A percentile compares a stretch with the other conserved stretches of the same genome.
These are phyloP conservation scores for Aporophyla lueneburgensis DNA, from an alignment of 2,888 invertebrate species.

Conservation along the genomic window DNA sequence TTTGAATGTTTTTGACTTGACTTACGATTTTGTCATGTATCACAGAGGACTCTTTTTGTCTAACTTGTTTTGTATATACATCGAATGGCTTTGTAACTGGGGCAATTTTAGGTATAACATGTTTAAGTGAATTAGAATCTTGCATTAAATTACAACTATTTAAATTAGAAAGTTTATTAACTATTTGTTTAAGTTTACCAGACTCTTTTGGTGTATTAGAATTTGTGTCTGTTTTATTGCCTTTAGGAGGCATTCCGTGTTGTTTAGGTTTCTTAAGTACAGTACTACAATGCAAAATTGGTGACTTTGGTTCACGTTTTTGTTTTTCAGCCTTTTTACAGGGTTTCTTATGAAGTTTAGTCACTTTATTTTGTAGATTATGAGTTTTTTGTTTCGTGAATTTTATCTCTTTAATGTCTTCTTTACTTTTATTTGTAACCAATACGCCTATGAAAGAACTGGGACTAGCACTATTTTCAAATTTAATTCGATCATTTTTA, in stretches of 20 bases:
- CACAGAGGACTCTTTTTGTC: neutral
- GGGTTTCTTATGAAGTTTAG: constrained; percentile 16
- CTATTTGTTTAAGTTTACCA: constrained; percentile 16
- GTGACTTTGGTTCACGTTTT: constrained; percentile 46
- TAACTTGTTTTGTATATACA: constrained; percentile 2
- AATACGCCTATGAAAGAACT: constrained; percentile 20
- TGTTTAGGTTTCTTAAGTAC: constrained; percentile 40
- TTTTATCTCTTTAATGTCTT: constrained; percentile 12
- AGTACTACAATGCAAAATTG: constrained; percentile 51
- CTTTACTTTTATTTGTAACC: constrained; percentile 10
- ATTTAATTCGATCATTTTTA: constrained; percentile 35
- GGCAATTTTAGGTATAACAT: constrained; percentile 8
- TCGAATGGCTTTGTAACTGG: neutral
- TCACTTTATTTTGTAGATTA: constrained; percentile 8
- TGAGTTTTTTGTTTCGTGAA: neutral
- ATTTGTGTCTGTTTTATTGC: constrained; percentile 6
- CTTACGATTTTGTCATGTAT: constrained; percentile 1
- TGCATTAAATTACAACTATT: neutral
- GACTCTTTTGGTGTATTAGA: neutral
- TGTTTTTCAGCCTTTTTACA: constrained; percentile 20
- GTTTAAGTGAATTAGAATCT: constrained; percentile 7
- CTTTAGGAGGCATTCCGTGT: constrained; percentile 11
- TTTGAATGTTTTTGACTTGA: neutral
- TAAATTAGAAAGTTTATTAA: constrained; percentile 20
- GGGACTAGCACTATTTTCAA: neutral